Percentiles rank a stretch among this genome's conserved stretches.
Conservation (phyloP, 2,797 vertebrate species). For the Enteromius argenteus region DNA sequence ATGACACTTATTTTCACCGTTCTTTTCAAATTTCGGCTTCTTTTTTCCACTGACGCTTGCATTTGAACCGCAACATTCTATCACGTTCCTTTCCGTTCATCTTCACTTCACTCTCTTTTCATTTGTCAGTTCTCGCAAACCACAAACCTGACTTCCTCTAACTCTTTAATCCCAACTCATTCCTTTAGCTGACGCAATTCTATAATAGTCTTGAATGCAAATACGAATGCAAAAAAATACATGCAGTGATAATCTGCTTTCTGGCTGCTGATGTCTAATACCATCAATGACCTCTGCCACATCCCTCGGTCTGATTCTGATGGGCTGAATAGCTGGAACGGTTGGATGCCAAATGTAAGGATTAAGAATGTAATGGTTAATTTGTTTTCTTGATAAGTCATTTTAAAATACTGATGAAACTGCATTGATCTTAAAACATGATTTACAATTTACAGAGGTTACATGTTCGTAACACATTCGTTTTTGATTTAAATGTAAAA, state of each 20-base stretch:
- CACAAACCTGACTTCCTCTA: slow-evolving; percentile 24
- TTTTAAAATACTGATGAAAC: background rate
- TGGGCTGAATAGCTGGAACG: background rate
- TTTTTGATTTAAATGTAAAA: too few species aligned
- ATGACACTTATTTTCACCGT: slow-evolving; percentile 26
- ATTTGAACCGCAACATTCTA: slow-evolving; percentile 48
- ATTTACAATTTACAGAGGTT: background rate
- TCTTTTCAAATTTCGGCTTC: slow-evolving; percentile 6
- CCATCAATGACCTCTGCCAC: slow-evolving; percentile 4
- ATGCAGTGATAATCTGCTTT: slow-evolving; percentile 29
- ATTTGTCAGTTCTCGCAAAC: slow-evolving; percentile 47
- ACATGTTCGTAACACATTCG: background rate
- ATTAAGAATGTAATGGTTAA: background rate
- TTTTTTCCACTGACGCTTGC: slow-evolving; percentile 36
- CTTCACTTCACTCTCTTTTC: slow-evolving; percentile 59
- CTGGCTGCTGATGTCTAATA: slow-evolving; percentile 30
- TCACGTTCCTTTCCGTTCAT: slow-evolving; percentile 55
- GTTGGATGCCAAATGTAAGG: background rate
- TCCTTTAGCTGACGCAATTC: slow-evolving; percentile 21
- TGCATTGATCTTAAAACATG: background rate
- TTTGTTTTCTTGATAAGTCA: background rate
- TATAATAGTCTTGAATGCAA: slow-evolving; percentile 11
- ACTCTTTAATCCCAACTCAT: slow-evolving; percentile 31
- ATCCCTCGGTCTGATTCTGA: slow-evolving; percentile 16
- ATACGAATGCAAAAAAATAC: background rate